These are phyloP conservation scores for Hyalella azteca DNA, from an alignment of 2,888 invertebrate species.

Conservation along the genomic window DNA sequence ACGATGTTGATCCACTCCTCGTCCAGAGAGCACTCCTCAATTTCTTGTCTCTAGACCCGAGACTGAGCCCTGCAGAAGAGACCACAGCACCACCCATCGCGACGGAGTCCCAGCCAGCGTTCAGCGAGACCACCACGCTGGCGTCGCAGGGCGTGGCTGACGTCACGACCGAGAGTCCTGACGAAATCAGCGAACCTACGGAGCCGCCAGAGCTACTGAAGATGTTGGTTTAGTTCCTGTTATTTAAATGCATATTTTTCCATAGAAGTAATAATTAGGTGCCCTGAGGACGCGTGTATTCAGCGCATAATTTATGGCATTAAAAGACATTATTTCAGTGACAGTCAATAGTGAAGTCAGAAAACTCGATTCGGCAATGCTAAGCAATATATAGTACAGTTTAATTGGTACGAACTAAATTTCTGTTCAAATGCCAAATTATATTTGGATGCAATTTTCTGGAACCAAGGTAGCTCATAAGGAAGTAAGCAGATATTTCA, in stretches of 20 bases:
- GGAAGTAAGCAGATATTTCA: neutral
- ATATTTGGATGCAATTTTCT: too few species aligned
- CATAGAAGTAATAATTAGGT: neutral
- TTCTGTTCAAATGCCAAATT: too few species aligned
- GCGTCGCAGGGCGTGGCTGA: too few species aligned
- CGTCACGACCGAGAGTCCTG: neutral
- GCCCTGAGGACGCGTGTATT: neutral
- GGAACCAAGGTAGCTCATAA: too few species aligned
- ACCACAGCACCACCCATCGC: neutral
- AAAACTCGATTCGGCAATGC: too few species aligned
- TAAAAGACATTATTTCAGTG: conserved; percentile 23
- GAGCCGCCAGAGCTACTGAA: conserved; percentile 9
- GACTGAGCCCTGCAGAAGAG: conserved; percentile 19
- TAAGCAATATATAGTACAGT: too few species aligned
- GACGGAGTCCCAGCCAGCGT: neutral
- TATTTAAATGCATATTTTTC: conserved; percentile 25
- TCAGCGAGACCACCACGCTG: neutral
- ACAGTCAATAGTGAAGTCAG: too few species aligned
- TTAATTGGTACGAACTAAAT: too few species aligned
- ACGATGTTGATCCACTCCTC: conserved; percentile 29
- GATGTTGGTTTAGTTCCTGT: neutral
- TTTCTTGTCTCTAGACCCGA: conserved; percentile 36
- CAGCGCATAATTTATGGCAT: conserved; percentile 27
- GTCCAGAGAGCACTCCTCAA: conserved; percentile 34
- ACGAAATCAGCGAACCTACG: conserved; percentile 21